Percentiles rank a stretch among this genome's conserved stretches.
These are phyloP conservation scores for Lathronympha strigana DNA, from an alignment of 2,888 invertebrate genomes.

Conservation along the genomic window DNA sequence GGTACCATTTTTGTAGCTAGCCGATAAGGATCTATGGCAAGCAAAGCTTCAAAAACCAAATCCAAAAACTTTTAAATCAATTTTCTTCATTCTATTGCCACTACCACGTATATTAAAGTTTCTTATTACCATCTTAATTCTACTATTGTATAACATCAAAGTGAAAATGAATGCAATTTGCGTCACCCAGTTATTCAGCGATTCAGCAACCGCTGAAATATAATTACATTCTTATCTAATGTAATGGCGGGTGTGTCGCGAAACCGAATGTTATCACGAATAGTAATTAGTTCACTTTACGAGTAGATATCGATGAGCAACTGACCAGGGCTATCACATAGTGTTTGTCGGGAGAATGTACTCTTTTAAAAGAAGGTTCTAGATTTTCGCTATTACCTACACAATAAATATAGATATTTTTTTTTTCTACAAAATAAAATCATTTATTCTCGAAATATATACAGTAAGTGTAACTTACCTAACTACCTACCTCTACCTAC, in stretches of 20 bases:
- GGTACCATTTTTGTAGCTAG: too few species aligned
- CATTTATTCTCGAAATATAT: too few species aligned
- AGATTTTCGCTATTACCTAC: too few species aligned
- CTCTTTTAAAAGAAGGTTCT: too few species aligned
- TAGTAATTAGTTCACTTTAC: conserved; percentile 24
- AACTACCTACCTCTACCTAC: too few species aligned
- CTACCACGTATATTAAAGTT: conserved; percentile 5
- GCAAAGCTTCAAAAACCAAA: not conserved
- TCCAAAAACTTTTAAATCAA: not conserved
- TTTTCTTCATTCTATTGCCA: not conserved
- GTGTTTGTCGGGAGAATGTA: not conserved
- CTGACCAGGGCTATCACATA: conserved; percentile 15
- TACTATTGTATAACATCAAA: conserved; percentile 34
- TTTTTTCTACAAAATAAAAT: too few species aligned
- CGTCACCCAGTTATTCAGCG: conserved; percentile 27
- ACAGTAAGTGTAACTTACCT: too few species aligned
- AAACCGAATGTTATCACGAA: conserved; percentile 26
- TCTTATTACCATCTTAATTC: conserved; percentile 12
- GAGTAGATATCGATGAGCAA: not conserved
- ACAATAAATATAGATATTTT: too few species aligned
- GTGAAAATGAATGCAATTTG: conserved; percentile 32
- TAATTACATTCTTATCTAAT: conserved; percentile 40
- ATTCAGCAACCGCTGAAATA: conserved; percentile 34
- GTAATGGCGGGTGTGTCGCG: conserved; percentile 31
- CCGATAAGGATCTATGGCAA: too few species aligned